phyloP scores from a whole-genome alignment of 2,797 vertebrate species.

The Pangasius macronema region DNA sequence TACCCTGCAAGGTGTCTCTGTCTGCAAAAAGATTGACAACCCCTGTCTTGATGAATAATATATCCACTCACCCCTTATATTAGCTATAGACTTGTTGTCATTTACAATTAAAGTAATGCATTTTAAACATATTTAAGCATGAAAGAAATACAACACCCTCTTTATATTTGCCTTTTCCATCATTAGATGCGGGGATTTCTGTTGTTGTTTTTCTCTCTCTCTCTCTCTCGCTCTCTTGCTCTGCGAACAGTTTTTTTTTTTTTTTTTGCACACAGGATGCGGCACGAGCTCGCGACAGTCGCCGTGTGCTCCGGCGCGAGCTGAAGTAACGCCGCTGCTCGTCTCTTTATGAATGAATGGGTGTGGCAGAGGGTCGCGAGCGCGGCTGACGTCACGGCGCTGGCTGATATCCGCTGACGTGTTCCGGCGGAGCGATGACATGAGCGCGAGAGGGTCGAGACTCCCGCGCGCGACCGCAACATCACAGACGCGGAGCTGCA shows the following conservation, averaged over 20 bases:
- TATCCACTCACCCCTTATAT: not conserved
- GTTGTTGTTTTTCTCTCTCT: not conserved
- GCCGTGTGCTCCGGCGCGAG: not conserved
- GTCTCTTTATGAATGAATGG: constrained; percentile 80
- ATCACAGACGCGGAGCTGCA: not conserved
- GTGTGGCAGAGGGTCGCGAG: constrained; percentile 69
- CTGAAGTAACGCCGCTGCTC: constrained; percentile 31
- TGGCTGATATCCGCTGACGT: constrained; percentile 52
- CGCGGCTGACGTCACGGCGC: constrained; percentile 65
- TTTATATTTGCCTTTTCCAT: not conserved
- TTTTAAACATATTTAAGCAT: not conserved
- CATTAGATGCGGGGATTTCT: not conserved
- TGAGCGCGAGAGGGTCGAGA: not conserved
- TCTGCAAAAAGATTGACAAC: not conserved
- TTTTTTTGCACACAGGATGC: too few species aligned
- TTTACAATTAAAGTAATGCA: not conserved
- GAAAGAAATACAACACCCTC: not conserved
- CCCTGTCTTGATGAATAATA: not conserved
- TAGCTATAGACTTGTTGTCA: not conserved
- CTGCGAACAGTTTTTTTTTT: not conserved
- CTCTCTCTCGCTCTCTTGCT: not conserved
- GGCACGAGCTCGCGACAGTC: not conserved
- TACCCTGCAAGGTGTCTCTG: not conserved
- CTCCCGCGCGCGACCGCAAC: not conserved
- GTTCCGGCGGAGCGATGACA: not conserved